These are phyloP conservation scores for Liolophura sinensis DNA, from an alignment of 1,140 invertebrate genomes.

Conservation along the genomic window DNA sequence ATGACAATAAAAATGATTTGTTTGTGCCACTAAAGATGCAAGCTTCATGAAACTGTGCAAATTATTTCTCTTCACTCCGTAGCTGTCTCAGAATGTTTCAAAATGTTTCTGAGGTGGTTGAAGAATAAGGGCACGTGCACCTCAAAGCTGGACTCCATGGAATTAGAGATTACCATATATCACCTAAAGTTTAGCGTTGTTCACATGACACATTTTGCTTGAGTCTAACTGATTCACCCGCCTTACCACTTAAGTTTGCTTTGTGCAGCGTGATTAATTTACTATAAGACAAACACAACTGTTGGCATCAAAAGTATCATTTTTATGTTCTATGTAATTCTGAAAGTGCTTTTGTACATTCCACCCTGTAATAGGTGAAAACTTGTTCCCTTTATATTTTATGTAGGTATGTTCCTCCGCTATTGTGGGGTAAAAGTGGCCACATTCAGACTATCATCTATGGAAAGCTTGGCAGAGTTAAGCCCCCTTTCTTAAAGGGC, in stretches of 20 bases:
- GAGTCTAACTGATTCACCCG: not conserved
- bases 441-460: slow-evolving; percentile 91
- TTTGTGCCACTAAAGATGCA: too few relatives aligned
- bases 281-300: not conserved
- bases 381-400: slow-evolving; percentile 28
- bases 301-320: not conserved
- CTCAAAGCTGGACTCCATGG: not conserved
- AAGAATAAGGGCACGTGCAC: not conserved
- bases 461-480: slow-evolving; percentile 83
- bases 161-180: too few relatives aligned
- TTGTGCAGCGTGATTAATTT: not conserved
- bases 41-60: too few relatives aligned
- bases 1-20: too few relatives aligned
- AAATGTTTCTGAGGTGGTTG: too few relatives aligned
- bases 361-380: slow-evolving; percentile 25
- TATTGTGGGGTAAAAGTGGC: slow-evolving; percentile 91
- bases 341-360: not conserved
- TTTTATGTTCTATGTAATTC: not conserved
- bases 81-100: too few relatives aligned
- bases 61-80: too few relatives aligned
- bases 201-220: not conserved
- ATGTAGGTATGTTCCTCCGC: slow-evolving; percentile 85
- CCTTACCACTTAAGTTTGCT: not conserved
- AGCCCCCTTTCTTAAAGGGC: slow-evolving; percentile 83
- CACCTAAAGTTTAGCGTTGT: too few relatives aligned